Evolutionary conservation across 2,113 vertebrate species (phyloP).

Genomic region (Tragelaphus imberbis): DNA sequence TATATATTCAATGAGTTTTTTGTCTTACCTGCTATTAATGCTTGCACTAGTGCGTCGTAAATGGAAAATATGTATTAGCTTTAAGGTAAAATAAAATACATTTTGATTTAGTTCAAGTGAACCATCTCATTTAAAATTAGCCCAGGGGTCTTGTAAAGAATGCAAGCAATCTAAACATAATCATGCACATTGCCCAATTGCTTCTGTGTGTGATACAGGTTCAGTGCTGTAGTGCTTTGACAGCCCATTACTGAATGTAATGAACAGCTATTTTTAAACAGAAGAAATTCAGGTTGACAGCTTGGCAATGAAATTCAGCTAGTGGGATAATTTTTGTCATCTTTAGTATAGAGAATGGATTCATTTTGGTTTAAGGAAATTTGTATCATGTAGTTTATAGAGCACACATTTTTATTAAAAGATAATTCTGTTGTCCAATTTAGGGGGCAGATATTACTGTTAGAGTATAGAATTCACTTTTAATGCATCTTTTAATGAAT

Average conservation of each 20-base stretch:
- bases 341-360: slow-evolving; percentile 78
- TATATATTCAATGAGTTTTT: slow-evolving; percentile 59
- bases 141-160: slow-evolving; percentile 85
- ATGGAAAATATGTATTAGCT: slow-evolving; percentile 70
- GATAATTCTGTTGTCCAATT: slow-evolving; percentile 70
- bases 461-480: slow-evolving; percentile 14
- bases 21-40: slow-evolving; percentile 63
- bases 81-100: slow-evolving; percentile 76
- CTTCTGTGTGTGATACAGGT: slow-evolving; percentile 87
- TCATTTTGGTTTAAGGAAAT: slow-evolving; percentile 81
- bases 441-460: slow-evolving; percentile 59
- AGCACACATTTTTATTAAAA: slow-evolving; percentile 70
- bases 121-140: slow-evolving; percentile 90
- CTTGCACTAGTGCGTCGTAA: slow-evolving; percentile 42
- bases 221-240: slow-evolving; percentile 86
- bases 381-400: slow-evolving; percentile 74
- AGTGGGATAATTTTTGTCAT: slow-evolving; percentile 86
- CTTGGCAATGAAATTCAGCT: slow-evolving; percentile 85
- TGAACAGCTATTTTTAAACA: slow-evolving; percentile 88
- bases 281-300: slow-evolving; percentile 86
- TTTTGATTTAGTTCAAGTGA: slow-evolving; percentile 85
- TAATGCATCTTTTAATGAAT: slow-evolving; percentile 34
- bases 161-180: slow-evolving; percentile 85
- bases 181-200: slow-evolving; percentile 89
- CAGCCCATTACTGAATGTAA: slow-evolving; percentile 88